Evolutionary conservation across 2,113 vertebrate genomes (phyloP), one percentile per base, ranked within the genome.

Genomic region (Elgaria multicarinata): DNA sequence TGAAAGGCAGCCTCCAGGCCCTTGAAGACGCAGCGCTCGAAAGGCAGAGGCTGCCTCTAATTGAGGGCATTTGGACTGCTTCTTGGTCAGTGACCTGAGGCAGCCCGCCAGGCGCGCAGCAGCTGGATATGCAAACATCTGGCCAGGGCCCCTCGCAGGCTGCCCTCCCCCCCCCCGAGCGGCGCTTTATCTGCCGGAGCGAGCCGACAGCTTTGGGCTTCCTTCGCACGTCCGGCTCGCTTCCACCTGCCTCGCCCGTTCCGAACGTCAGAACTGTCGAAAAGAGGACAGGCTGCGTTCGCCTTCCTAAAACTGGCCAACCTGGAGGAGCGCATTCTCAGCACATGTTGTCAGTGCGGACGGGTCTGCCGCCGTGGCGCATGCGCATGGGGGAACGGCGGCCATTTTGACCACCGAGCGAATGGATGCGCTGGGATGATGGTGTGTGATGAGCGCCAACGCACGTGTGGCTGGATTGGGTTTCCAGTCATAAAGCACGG

Each of bases 41-140:
- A 66, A 81, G 77, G 67, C 64, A 22, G 44, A 74, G 53, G 33
- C 67, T 31, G 36, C 16, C 55, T 83, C 87, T 46, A 67, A 89
- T 53, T 31, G 88, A 53, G 88, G 82, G 72, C 53, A 77, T 22
- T 36, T n/a, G 26, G 1, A 71, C 58, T 58, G 28, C 67, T 74
- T 2, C 55, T n/a, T 64, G 87, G 87, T 81, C 67, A 58, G 26
- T 88, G 87, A 82, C 67, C 87, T n/a, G 39, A n/a, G 53, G 87
- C 44, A 55, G 31, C 12, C 78, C 2, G 79, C 79, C 78, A 82
- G 67, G 66, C 36, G 1, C 36, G 16, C 55, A 58, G 69, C 67
- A 87, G 86, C 86, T 87, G 58, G 75, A 22, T 67, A 22, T 53
- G 33, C 42, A 67, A 69, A 67, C 75, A 79, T 67, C 86, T 87